A percentile compares a stretch with the other conserved stretches of the same genome.
Evolutionary conservation across 1,140 invertebrate genomes (phyloP).

Genomic region (Neuroterus valhalla): DNA sequence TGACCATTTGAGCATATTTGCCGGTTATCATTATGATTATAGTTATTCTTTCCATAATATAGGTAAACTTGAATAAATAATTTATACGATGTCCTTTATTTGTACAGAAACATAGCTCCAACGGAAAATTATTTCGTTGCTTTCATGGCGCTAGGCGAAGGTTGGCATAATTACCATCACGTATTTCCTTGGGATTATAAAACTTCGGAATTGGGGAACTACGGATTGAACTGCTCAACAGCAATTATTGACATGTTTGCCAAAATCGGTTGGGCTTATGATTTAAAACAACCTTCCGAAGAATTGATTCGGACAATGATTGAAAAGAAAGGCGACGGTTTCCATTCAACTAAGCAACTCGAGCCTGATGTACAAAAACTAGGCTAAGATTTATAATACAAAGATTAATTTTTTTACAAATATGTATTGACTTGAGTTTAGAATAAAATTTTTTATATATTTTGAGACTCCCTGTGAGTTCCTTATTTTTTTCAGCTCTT

Average conservation of each 20-base stretch:
- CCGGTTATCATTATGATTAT: too few relatives aligned
- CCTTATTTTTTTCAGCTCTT: too few relatives aligned
- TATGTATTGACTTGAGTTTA: too few relatives aligned
- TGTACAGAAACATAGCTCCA: conserved; percentile 80
- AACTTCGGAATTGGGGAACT: conserved; percentile 79
- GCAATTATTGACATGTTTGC: conserved; percentile 81
- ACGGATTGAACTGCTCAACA: conserved; percentile 78
- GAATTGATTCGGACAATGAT: conserved; percentile 75
- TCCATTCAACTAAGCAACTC: conserved; percentile 40
- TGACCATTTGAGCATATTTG: too few relatives aligned
- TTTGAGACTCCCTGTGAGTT: too few relatives aligned
- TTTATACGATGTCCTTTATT: background rate
- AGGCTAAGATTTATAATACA: conserved; percentile 8
- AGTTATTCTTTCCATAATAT: too few relatives aligned
- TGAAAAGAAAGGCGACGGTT: conserved; percentile 73
- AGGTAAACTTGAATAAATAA: too few relatives aligned
- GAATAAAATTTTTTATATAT: too few relatives aligned
- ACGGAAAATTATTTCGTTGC: conserved; percentile 71
- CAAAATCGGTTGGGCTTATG: conserved; percentile 86
- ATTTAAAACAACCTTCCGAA: conserved; percentile 81
- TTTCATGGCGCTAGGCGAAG: conserved; percentile 69
- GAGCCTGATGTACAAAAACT: conserved; percentile 9
- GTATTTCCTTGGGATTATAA: conserved; percentile 89
- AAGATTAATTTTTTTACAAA: background rate
- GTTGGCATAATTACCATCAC: conserved; percentile 94